These are phyloP conservation scores for Hypomesus transpacificus DNA, from an alignment of 2,113 vertebrate species.

Conservation along the genomic window DNA sequence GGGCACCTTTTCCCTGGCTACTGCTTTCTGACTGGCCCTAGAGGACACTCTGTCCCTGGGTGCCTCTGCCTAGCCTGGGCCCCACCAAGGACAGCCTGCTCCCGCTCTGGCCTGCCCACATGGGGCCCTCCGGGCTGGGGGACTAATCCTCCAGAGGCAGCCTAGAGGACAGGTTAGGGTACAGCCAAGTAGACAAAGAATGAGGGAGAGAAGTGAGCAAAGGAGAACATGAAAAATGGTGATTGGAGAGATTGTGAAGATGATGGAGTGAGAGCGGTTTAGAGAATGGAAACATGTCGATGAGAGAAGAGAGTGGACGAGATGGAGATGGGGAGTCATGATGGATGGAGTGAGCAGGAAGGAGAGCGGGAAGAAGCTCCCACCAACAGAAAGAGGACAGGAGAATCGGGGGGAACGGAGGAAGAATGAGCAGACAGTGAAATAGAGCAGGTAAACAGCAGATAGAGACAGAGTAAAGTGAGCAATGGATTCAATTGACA, in stretches of 20 bases:
- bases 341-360: constrained; percentile 37
- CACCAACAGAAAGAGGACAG: constrained; percentile 14
- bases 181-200: constrained; percentile 6
- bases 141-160: constrained; percentile 48
- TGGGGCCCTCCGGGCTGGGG: constrained; percentile 41
- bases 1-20: constrained; percentile 28
- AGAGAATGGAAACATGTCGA: constrained; percentile 77
- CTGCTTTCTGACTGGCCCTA: constrained; percentile 10
- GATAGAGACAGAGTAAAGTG: constrained; percentile 59
- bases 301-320: constrained; percentile 66
- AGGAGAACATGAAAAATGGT: constrained; percentile 20
- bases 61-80: constrained; percentile 47
- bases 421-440: constrained; percentile 47
- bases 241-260: constrained; percentile 59
- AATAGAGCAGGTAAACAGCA: constrained; percentile 58
- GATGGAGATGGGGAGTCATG: constrained; percentile 65
- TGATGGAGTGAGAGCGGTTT: constrained; percentile 71
- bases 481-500: constrained; percentile 63
- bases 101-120: constrained; percentile 34
- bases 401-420: constrained; percentile 53
- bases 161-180: constrained; percentile 29
- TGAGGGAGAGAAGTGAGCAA: background rate
- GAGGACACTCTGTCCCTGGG: constrained; percentile 27
- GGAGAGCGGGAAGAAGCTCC: constrained; percentile 3
- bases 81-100: constrained; percentile 56